phyloP scores from a whole-genome alignment of 2,888 invertebrate species.

The Byasa hedistus region DNA sequence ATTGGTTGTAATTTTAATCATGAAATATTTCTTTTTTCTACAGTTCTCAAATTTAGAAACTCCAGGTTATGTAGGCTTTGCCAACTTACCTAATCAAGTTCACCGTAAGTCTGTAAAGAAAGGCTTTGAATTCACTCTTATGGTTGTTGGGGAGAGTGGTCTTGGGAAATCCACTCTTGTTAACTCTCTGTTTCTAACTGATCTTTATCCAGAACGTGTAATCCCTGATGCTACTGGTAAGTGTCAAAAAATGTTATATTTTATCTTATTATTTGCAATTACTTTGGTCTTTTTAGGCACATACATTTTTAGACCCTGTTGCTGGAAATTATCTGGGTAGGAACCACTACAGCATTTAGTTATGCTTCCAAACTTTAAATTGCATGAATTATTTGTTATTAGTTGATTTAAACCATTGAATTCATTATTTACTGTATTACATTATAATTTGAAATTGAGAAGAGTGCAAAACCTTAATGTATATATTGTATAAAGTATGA shows the following conservation, averaged over 20 bases:
- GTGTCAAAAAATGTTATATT: constrained; percentile 28
- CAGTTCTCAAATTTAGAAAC: constrained; percentile 92
- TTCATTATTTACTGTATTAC: too few species aligned
- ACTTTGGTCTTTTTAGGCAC: too few species aligned
- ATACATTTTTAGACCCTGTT: too few species aligned
- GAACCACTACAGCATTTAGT: too few species aligned
- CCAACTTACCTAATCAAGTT: constrained; percentile 97
- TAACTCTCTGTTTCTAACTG: constrained; percentile 96
- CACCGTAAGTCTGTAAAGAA: constrained; percentile 98
- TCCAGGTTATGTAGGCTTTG: constrained; percentile 95
- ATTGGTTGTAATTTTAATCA: not conserved
- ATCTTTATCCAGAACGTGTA: constrained; percentile 95
- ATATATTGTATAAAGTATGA: not conserved
- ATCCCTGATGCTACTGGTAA: constrained; percentile 93
- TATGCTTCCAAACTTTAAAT: too few species aligned
- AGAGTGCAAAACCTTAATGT: not conserved
- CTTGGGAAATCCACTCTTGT: constrained; percentile 97
- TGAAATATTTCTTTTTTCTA: constrained; percentile 17
- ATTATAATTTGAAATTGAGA: not conserved
- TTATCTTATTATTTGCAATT: too few species aligned
- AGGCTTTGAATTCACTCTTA: constrained; percentile 97
- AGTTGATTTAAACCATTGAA: too few species aligned
- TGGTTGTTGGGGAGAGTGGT: constrained; percentile 96
- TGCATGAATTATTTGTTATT: too few species aligned
- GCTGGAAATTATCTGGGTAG: too few species aligned